These are phyloP conservation scores for Psix sp. DNA, from an alignment of 1,140 invertebrate genomes.

Conservation along the genomic window DNA sequence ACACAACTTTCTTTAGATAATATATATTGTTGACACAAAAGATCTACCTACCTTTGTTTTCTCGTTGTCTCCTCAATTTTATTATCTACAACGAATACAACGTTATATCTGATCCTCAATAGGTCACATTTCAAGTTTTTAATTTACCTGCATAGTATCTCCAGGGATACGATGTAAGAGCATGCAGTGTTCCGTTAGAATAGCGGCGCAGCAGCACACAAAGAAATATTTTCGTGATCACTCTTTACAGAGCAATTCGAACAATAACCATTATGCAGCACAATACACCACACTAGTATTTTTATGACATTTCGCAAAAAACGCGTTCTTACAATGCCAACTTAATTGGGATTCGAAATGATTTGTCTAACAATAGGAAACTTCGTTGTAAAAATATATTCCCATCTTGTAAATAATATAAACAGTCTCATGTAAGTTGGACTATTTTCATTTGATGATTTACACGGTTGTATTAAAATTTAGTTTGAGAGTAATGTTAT, in stretches of 20 bases:
- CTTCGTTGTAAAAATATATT: too few species aligned
- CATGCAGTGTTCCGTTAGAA: constrained; percentile 47
- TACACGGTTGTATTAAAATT: too few species aligned
- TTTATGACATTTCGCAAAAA: constrained; percentile 43
- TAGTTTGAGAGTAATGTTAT: too few species aligned
- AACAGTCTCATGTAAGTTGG: too few species aligned
- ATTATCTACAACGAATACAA: constrained; percentile 1
- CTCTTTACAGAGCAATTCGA: constrained; percentile 40
- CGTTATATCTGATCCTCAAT: constrained; percentile 12
- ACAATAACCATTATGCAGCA: constrained; percentile 43
- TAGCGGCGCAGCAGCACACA: constrained; percentile 44
- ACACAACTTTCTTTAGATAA: too few species aligned
- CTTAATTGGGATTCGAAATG: constrained; percentile 34
- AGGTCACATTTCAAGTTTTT: constrained; percentile 34
- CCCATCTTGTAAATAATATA: too few species aligned
- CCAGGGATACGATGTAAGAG: constrained; percentile 26
- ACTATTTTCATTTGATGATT: too few species aligned
- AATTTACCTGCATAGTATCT: constrained; percentile 46
- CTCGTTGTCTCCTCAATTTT: too few species aligned
- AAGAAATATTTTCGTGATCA: constrained; percentile 55
- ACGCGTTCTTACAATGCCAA: constrained; percentile 14
- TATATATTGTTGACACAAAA: too few species aligned
- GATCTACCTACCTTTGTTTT: too few species aligned
- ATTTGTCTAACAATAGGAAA: too few species aligned
- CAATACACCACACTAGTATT: constrained; percentile 26